Base-by-base conservation (phyloP, 2,888 invertebrate genomes). In the Nycteola revayana region DNA sequence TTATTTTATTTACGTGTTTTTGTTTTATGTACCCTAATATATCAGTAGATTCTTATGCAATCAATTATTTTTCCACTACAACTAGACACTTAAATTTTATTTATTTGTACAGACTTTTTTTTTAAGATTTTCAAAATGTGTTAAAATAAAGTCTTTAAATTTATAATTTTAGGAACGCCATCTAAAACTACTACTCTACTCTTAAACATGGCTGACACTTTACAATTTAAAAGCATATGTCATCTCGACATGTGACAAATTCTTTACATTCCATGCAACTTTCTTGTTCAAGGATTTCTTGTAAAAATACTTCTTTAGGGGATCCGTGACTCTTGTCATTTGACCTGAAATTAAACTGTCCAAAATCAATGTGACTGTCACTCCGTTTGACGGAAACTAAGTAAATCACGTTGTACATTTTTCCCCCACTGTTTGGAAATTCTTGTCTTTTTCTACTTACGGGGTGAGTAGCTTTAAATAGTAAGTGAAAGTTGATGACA, bases 301-400 rank as follows among this genome's bases (percentile, higher is more conserved):
- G 66, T 69, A 49, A 61, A 75, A 82, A 82, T 80, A 79, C 70
- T 68, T 47, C 38, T 39, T 60, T 54, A 40, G 66, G 72, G 71
- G 71, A 66, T 63, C 54, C 57, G 30, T 64, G 75, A 66, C 64
- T 55, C 57, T 31, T 64, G 75, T 75, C 72, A 76, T 77, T 84
- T 84, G 83, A 84, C 86, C 83, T 77, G 77, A 85, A 87, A 87
- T 87, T 87, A 85, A 85, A 79, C 76, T 74, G 86, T 86, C 85
- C 63, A 66, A 76, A 75, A 83, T 82, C 80, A 67, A 80, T 83
- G 85, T 75, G 49, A 38, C 58, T 75, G 87, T 86, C 87, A 73
- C 21, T 48, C 53, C 68, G 70, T 64, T 67, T 53, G 36, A 47
- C 51, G 38, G 49, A 1, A 21, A 55, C 58, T 52, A 49, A 52